These are phyloP conservation scores for Acipenser transmontanus DNA, from an alignment of 2,797 vertebrate species.

Conservation along the genomic window DNA sequence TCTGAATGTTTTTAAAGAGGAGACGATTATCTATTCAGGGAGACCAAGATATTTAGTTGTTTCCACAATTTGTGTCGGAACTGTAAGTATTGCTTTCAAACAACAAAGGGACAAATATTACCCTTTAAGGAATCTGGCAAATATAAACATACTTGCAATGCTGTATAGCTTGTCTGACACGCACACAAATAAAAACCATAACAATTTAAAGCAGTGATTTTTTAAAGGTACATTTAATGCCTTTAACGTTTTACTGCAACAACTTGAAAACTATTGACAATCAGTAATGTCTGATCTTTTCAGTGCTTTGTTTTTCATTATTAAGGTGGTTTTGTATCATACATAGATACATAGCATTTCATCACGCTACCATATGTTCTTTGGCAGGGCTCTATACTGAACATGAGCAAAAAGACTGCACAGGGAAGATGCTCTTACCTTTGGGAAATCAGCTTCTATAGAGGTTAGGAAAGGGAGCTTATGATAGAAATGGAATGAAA, in stretches of 20 bases:
- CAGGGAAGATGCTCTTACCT: slow-evolving; percentile 74
- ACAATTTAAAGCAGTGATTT: too few species aligned
- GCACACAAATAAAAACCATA: too few species aligned
- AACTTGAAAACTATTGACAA: too few species aligned
- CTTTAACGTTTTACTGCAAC: too few species aligned
- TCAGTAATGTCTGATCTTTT: too few species aligned
- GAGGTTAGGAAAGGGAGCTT: slow-evolving; percentile 94
- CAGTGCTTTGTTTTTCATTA: too few species aligned
- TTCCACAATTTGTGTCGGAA: too few species aligned
- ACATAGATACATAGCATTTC: slow-evolving; percentile 18
- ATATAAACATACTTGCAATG: not conserved
- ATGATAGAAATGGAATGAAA: slow-evolving; percentile 73
- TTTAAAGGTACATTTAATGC: too few species aligned
- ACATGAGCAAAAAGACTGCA: slow-evolving; percentile 21
- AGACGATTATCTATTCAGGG: too few species aligned
- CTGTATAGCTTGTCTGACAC: slow-evolving; percentile 8
- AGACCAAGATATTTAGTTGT: too few species aligned
- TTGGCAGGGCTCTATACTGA: slow-evolving; percentile 2
- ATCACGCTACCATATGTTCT: not conserved
- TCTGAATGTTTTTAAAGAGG: too few species aligned
- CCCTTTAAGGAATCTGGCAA: not conserved
- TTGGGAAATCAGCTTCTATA: slow-evolving; percentile 83
- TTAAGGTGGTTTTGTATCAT: slow-evolving; percentile 4
- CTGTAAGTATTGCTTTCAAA: not conserved
- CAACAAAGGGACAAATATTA: not conserved